Base-by-base conservation (phyloP, 2,888 invertebrate genomes). In the Flexamia atlantica region DNA sequence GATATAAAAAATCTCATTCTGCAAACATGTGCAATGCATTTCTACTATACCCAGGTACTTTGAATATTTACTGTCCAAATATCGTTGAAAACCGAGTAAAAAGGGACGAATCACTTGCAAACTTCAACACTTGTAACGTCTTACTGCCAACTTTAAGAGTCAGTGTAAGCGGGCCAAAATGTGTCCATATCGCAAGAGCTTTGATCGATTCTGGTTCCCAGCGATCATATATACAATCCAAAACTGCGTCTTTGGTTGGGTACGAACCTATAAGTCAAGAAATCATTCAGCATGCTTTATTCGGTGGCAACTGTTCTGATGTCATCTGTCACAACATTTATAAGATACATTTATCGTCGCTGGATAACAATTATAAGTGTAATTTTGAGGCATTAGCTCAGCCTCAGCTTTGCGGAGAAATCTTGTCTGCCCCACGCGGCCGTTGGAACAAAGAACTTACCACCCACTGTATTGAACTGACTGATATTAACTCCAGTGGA, bases 211-310 rank as follows among this genome's bases (percentile, higher is more conserved):
- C 20, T 3, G 72, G n/a, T 40, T 36, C n/a, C 20, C 72, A 76
- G 20, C 32, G 76, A 28, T 76, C 76, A 2, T 76, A 42, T n/a
- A 76, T 76, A 10, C 50, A 50, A 23, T 72, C 40, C 10, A 76
- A n/a, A 17, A 40, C 28, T 28, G 76, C 50, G n/a, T 7, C 28
- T n/a, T n/a, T 20, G 17, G n/a, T 76, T 28, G 50, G 42, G 7
- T 46, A 76, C 20, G 2, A 10, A 14, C 50, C 23, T 20, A 76
- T 10, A 36, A 2, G 10, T 28, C 25, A 76, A 46, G 76, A 76
- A 76, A 46, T n/a, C 28, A 14, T 46, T 25, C 76, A 50, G 28
- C 76, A 76, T 76, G 25, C 23, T 12, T 30, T 76, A 14, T 76
- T 76, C 50, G 76, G 76, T 23, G 76, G 76, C 1, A 76, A n/a